Evolutionary conservation across 2,888 invertebrate genomes (phyloP).

Genomic region (Philopedon plagiatum): DNA sequence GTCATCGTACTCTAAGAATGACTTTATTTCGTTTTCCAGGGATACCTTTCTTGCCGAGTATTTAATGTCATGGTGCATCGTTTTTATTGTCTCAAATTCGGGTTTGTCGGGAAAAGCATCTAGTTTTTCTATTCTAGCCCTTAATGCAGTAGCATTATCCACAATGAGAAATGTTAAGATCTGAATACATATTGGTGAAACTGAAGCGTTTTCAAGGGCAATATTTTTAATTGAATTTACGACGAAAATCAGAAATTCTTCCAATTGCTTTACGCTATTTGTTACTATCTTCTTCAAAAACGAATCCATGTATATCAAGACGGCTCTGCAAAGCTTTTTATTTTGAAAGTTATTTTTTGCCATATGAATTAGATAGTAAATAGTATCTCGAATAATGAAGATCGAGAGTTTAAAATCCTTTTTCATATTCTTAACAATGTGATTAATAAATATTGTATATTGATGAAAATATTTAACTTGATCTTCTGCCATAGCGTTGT

Average conservation of each 20-base stretch:
- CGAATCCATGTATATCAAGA: slow-evolving; percentile 67
- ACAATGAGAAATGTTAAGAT: slow-evolving; percentile 72
- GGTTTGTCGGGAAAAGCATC: slow-evolving; percentile 71
- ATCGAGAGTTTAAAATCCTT: slow-evolving; percentile 66
- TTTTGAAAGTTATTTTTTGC: slow-evolving; percentile 66
- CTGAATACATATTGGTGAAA: slow-evolving; percentile 63
- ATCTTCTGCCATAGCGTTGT: slow-evolving; percentile 72
- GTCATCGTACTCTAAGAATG: slow-evolving; percentile 69
- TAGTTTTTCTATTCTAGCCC: slow-evolving; percentile 68
- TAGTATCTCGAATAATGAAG: slow-evolving; percentile 73
- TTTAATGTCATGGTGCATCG: slow-evolving; percentile 63
- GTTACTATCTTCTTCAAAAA: slow-evolving; percentile 70
- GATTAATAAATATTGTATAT: slow-evolving; percentile 70
- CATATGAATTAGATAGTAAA: slow-evolving; percentile 71
- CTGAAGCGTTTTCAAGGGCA: slow-evolving; percentile 59
- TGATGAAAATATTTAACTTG: slow-evolving; percentile 73
- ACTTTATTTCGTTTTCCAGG: slow-evolving; percentile 69
- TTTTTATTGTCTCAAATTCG: slow-evolving; percentile 63
- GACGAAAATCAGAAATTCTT: slow-evolving; percentile 70
- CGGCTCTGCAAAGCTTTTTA: slow-evolving; percentile 61
- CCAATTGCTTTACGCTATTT: slow-evolving; percentile 67
- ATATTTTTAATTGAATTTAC: slow-evolving; percentile 70
- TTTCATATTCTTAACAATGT: slow-evolving; percentile 66
- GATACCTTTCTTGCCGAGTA: slow-evolving; percentile 58
- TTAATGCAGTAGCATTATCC: slow-evolving; percentile 69